These are phyloP conservation scores for Oryzaephilus surinamensis DNA, from an alignment of 1,140 invertebrate genomes.

Conservation along the genomic window DNA sequence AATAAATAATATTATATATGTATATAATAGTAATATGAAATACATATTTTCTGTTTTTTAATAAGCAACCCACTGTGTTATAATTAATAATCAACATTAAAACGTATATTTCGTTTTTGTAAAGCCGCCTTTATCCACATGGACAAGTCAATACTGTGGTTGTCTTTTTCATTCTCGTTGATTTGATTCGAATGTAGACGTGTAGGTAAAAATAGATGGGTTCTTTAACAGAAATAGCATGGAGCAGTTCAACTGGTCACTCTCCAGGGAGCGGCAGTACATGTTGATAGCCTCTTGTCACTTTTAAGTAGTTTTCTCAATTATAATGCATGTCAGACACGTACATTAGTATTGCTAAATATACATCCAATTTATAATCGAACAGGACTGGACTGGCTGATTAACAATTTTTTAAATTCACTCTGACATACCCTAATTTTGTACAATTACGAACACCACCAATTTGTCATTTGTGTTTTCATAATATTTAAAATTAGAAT, in stretches of 20 bases:
- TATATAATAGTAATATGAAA: too few species aligned
- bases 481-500: too few species aligned
- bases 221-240: constrained; percentile 3
- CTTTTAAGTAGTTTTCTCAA: constrained; percentile 33
- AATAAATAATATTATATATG: too few species aligned
- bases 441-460: too few species aligned
- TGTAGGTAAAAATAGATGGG: constrained; percentile 1
- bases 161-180: background rate
- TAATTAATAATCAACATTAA: constrained; percentile 15
- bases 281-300: constrained; percentile 33
- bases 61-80: constrained; percentile 9
- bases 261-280: constrained; percentile 25
- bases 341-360: constrained; percentile 34
- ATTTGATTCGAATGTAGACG: background rate
- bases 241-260: constrained; percentile 11
- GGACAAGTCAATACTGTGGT: constrained; percentile 1
- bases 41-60: constrained; percentile 16
- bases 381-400: constrained; percentile 26
- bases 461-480: constrained; percentile 24
- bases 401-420: too few species aligned
- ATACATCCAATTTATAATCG: constrained; percentile 30
- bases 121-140: constrained; percentile 13
- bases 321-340: constrained; percentile 34
- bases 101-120: constrained; percentile 15
- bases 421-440: too few species aligned